Conservation (phyloP, 2,888 invertebrate species). For the Arge pagana region DNA sequence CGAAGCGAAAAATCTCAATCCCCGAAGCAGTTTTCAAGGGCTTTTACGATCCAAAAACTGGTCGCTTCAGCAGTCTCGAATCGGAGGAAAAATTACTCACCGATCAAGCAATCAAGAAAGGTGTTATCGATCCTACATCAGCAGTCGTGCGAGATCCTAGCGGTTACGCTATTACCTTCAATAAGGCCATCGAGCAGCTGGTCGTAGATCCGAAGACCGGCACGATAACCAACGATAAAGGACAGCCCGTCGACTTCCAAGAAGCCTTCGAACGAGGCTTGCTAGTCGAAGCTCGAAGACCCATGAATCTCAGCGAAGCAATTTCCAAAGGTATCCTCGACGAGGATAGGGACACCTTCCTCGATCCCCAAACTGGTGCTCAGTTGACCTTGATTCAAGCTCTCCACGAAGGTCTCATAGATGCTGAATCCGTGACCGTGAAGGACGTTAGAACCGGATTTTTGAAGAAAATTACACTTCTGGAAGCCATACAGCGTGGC, state of each 20-base stretch:
- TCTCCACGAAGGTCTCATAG: conserved; percentile 78
- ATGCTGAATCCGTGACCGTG: conserved; percentile 82
- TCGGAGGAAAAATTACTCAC: conserved; percentile 80
- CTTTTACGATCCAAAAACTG: conserved; percentile 84
- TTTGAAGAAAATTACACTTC: conserved; percentile 77
- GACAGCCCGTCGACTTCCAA: conserved; percentile 72
- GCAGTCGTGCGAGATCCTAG: conserved; percentile 76
- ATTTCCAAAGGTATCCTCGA: conserved; percentile 81
- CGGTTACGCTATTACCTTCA: conserved; percentile 81
- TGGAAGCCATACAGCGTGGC: conserved; percentile 76
- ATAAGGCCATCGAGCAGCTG: conserved; percentile 78
- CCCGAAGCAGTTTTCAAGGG: conserved; percentile 91
- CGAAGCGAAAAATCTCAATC: conserved; percentile 80
- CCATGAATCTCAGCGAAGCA: conserved; percentile 81
- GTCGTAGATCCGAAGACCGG: conserved; percentile 78
- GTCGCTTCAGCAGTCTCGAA: conserved; percentile 79
- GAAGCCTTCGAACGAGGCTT: conserved; percentile 86
- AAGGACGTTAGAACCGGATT: conserved; percentile 77
- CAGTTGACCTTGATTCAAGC: conserved; percentile 82
- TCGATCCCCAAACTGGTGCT: conserved; percentile 80
- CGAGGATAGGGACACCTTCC: conserved; percentile 77
- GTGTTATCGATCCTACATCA: conserved; percentile 82
- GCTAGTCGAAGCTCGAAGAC: conserved; percentile 79
- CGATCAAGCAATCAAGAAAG: conserved; percentile 82
- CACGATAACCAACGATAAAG: conserved; percentile 66